phyloP scores from a whole-genome alignment of 2,888 invertebrate genomes.

The Thelaira solivaga region DNA sequence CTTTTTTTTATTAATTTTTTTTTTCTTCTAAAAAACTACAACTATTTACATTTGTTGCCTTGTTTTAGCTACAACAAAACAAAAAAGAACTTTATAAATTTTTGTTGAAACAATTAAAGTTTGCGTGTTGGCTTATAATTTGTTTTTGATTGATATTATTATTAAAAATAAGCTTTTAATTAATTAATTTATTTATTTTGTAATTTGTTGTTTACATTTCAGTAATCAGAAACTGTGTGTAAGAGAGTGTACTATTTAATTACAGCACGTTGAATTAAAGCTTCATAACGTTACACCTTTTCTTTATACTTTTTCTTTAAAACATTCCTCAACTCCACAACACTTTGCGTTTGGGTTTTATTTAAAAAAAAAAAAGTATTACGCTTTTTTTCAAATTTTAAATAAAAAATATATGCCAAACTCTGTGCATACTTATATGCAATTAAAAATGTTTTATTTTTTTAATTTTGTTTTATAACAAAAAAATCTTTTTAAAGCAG shows the following conservation, averaged over 20 bases:
- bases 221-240: background rate
- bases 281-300: slow-evolving; percentile 6
- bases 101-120: slow-evolving; percentile 24
- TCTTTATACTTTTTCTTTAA: background rate
- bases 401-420: background rate
- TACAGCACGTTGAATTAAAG: slow-evolving; percentile 39
- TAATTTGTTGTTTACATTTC: slow-evolving; percentile 37
- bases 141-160: background rate
- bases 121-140: slow-evolving; percentile 12
- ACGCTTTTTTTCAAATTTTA: slow-evolving; percentile 7
- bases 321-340: background rate
- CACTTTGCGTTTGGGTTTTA: background rate
- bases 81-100: no score
- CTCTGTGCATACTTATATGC: background rate
- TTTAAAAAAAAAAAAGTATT: slow-evolving; percentile 7
- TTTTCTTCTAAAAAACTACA: background rate
- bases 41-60: slow-evolving; percentile 7
- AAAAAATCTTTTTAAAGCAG: background rate
- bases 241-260: background rate
- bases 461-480: slow-evolving; percentile 8
- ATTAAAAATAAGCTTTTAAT: slow-evolving; percentile 24
- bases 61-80: slow-evolving; percentile 30
- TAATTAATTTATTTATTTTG: slow-evolving; percentile 23
- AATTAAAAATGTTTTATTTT: background rate
- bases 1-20: background rate